Base-by-base conservation (phyloP, 2,888 invertebrate species). In the Lasioglossum vierecki region DNA sequence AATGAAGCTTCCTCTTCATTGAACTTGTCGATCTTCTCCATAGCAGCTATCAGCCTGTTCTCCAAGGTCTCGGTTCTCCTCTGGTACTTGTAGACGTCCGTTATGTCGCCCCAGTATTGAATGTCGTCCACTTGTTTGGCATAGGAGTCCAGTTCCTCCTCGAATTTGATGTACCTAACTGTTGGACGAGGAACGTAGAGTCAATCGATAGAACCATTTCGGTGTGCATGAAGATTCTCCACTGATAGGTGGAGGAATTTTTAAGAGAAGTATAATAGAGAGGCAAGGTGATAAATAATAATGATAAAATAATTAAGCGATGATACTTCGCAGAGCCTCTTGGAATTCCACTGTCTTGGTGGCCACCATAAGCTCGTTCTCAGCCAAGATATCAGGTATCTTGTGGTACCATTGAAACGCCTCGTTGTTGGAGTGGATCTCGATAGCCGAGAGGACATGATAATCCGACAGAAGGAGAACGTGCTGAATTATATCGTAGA, bases 1-100 rank as follows among this genome's bases (percentile, higher is more conserved):
- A 98, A 99, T 0, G 98, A 96, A 0, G 96, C 95, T 94, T 99
- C 99, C 94, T 99, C 99, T 94, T 97, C 97, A 94, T 99, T 99
- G 91, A 99, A 98, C 84, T 97, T 97, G 92, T 99, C 98, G 87
- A 99, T 98, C 90, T 97, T 97, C 79, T 97, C 96, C 95, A 98
- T 96, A 2, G 98, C 99, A 6, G 95, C 94, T 74, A 97, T 95
- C 86, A 98, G 96, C 96, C 96, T 96, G 83, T 97, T 96, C 94
- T 99, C 98, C 77, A 99, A 95, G 74, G 96, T 96, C 72, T 96
- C 96, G 0, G 98, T 97, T 86, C 97, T 97, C 79, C 97, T 96
- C 83, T 98, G 97, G 93, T 99, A 99, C 93, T 97, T 97, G 11
- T 97, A 96, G 68, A 99, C 95, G 78, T 98, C 97, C 8, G 97